Base-by-base conservation (phyloP, 1,140 invertebrate species). In the Saxidomus purpurata region DNA sequence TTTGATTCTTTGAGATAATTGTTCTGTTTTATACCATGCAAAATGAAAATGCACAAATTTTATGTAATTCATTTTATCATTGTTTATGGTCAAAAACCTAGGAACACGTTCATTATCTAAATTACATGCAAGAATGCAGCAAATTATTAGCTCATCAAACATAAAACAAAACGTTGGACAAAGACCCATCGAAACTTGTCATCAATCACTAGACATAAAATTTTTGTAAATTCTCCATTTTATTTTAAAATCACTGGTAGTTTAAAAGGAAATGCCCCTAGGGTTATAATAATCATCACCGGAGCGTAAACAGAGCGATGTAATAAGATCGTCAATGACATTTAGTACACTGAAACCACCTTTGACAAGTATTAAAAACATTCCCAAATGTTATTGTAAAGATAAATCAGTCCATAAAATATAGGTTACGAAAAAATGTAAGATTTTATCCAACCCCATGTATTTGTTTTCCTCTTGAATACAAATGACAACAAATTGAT, bases 221-320 rank as follows among this genome's bases (percentile, higher is more conserved):
- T 71, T 71, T 71, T 71, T 71, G 34, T 40, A 38, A 71, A 71
- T 31, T 67, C 34, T 71, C 34, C 36, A 71, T 11, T 71, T 38
- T 71, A 71, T 36, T 71, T 71, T 36, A 71, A 71, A 71, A 28
- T 71, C 67, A 71, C 36, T 28, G 15, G 25, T 63, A 31, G 34
- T 28, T 71, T 71, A 15, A 71, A 71, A 40, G 38, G 67, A 34
- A 71, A 71, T 38, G 36, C 34, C 67, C 67, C 34, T 19, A 19
- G 38, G 67, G 67, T 38, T 25, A 6, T 28, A 67, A 71, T 15
- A 71, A 71, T 71, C 67, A 40, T 71, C 67, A 38, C 8, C 67
- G 67, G 38, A 71, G 67, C 67, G 34, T 71, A 71, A 71, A 71
- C 28, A 71, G 67, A 71, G 25, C 34, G 34, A 36, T 71, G 67